These are phyloP conservation scores for Toxostoma redivivum DNA, from an alignment of 2,113 vertebrate genomes.

Conservation along the genomic window DNA sequence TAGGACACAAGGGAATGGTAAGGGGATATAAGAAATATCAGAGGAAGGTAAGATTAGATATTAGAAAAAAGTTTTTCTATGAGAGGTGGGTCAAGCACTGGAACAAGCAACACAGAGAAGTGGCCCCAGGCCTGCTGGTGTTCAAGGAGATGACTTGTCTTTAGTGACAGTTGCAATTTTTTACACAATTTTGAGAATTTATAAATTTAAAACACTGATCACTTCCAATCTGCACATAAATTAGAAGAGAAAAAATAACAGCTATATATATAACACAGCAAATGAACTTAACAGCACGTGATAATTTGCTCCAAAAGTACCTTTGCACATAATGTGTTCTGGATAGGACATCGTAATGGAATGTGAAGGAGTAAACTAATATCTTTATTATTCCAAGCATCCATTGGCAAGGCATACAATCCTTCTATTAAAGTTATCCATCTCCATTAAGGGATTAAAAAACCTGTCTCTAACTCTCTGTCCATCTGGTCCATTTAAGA, in stretches of 20 bases:
- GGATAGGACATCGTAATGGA: not conserved
- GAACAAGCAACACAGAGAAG: not conserved
- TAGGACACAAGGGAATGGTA: not conserved
- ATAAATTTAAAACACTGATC: not conserved
- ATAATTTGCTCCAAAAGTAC: not conserved
- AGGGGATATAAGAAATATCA: not conserved
- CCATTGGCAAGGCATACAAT: not conserved
- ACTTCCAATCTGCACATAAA: not conserved
- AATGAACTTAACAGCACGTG: not conserved
- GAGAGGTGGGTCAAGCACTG: not conserved
- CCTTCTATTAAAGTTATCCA: not conserved
- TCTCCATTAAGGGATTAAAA: not conserved
- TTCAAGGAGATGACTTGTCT: not conserved
- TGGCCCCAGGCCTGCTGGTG: not conserved
- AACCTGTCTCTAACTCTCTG: not conserved
- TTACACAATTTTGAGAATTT: not conserved
- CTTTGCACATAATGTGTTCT: not conserved
- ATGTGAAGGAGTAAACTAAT: not conserved
- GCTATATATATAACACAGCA: not conserved
- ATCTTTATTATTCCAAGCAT: not conserved
- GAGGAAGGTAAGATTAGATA: not conserved
- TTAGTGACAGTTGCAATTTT: not conserved
- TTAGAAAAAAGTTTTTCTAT: not conserved
- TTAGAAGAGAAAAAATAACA: not conserved
- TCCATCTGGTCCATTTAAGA: not conserved